Percentiles rank a stretch among this genome's conserved stretches.
These are phyloP conservation scores for Ficedula albicollis DNA, from an alignment of 2,797 vertebrate species.

Conservation along the genomic window DNA sequence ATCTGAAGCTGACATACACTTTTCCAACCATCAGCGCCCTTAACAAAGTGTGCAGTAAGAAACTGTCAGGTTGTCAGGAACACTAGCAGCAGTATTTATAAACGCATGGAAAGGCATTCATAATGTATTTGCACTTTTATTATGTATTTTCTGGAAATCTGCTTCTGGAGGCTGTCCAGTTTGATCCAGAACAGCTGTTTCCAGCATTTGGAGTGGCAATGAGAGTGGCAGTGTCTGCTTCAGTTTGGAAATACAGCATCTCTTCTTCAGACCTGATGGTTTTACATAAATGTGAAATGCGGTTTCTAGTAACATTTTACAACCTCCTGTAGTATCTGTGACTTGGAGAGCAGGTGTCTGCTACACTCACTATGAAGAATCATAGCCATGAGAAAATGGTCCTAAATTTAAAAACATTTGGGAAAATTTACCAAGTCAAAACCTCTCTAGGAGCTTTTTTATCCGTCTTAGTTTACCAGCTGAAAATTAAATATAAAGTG, in stretches of 20 bases:
- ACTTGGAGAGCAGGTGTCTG: not conserved
- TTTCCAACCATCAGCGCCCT: not conserved
- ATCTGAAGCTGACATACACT: not conserved
- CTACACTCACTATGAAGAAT: not conserved
- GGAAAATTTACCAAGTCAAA: not conserved
- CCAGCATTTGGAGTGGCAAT: not conserved
- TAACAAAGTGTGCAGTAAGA: not conserved
- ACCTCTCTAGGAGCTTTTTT: not conserved
- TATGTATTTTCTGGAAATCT: not conserved
- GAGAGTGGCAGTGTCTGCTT: not conserved
- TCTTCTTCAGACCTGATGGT: not conserved
- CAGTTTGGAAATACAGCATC: not conserved
- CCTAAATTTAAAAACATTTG: not conserved
- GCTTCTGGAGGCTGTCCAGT: not conserved
- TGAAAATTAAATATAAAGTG: not conserved
- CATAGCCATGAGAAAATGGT: not conserved
- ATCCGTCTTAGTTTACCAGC: not conserved
- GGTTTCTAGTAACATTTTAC: not conserved
- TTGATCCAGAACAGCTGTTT: not conserved
- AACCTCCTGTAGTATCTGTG: not conserved
- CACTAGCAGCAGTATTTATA: not conserved
- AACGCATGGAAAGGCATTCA: not conserved
- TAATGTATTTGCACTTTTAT: not conserved
- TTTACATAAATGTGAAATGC: not conserved
- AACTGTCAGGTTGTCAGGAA: not conserved